Base-by-base conservation (phyloP, 2,113 vertebrate genomes). In the Dasyornis broadbenti region DNA sequence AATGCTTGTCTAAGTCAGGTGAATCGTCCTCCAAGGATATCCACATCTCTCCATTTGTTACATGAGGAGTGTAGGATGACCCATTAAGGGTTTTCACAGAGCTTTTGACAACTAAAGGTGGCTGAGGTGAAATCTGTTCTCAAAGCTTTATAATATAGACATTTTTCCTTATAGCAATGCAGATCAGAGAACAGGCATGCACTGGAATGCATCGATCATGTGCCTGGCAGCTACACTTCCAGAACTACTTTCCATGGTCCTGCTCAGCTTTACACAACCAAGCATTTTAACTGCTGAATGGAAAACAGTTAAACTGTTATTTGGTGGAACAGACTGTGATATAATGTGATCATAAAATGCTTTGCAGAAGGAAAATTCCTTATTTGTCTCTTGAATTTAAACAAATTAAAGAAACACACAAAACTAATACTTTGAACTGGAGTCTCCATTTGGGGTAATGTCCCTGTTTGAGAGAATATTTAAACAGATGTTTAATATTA, bases 401-500 rank as follows among this genome's bases (percentile, higher is more conserved):
- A 83, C 1, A 2, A 93, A 85, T 90, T 92, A 90, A 89, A 88
- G 60, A 52, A 91, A 94, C 50, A 70, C 0, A 1, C 49, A 90
- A 81, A 87, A 78, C 31, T 52, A 66, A 93, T 60, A 40, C 39
- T 86, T 91, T 77, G 45, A 81, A 93, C 42, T 66, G 64, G 49
- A 72, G 19, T 35, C 23, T 19, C 33, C 35, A 22, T 92, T 66
- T 82, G 21, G 60, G 39, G 80, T 88, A 83, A 91, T 56, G 39
- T 68, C 44, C 14, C 11, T 75, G 9, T 86, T 86, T 50, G 47
- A 91, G 40, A 92, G 64, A 78, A 49, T 73, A 78, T 80, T 94
- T 94, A 81, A 93, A 81, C 59, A 86, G 59, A 83, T 92, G 73
- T 91, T 86, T 84, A 92, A 69, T 87, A 76, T 89, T 94, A 68